phyloP scores from a whole-genome alignment of 2,113 vertebrate species.

The Eupsittula cactorum region DNA sequence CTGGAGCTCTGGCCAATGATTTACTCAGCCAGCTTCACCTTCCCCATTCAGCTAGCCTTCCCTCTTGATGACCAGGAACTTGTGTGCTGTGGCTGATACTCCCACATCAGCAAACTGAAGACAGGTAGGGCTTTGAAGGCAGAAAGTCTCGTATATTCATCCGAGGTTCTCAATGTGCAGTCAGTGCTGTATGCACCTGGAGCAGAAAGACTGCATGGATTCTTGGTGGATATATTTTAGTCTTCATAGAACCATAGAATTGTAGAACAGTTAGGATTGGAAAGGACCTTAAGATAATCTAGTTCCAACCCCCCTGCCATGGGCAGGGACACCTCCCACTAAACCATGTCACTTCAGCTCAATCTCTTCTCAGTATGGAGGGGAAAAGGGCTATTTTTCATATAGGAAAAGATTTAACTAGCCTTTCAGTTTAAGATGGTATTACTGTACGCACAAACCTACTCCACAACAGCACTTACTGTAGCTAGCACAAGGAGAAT shows the following conservation, averaged over 20 bases:
- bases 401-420: not conserved
- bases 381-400: not conserved
- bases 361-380: not conserved
- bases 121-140: not conserved
- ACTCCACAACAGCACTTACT: not conserved
- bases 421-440: not conserved
- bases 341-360: not conserved
- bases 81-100: not conserved
- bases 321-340: too few species aligned
- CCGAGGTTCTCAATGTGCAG: not conserved
- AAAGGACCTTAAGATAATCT: too few species aligned
- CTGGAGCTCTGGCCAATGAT: not conserved
- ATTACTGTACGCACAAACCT: not conserved
- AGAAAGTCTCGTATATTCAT: not conserved
- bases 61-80: not conserved
- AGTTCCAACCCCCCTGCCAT: too few species aligned
- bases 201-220: not conserved
- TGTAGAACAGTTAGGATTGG: too few species aligned
- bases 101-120: fast-evolving
- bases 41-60: not conserved
- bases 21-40: not conserved
- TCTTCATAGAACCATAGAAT: not conserved
- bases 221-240: not conserved
- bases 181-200: not conserved
- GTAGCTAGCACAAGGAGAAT: not conserved